Evolutionary conservation across 2,888 invertebrate species (phyloP).

Genomic region (Nomada lathburiana): DNA sequence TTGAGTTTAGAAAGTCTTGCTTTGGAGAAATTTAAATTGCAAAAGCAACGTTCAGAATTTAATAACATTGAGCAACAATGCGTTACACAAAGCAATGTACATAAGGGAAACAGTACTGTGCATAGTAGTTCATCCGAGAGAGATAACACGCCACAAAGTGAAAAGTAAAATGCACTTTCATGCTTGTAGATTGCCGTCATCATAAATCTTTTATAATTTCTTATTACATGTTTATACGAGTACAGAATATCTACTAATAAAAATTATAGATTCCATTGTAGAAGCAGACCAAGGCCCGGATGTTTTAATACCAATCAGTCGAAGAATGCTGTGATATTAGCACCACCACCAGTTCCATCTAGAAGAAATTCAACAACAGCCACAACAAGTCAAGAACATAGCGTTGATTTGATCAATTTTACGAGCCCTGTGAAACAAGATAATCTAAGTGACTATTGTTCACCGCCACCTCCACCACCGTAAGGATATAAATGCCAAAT

Average conservation of each 20-base stretch:
- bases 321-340: slow-evolving; percentile 84
- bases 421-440: slow-evolving; percentile 83
- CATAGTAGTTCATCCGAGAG: slow-evolving; percentile 66
- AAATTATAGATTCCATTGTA: slow-evolving; percentile 84
- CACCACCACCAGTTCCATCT: slow-evolving; percentile 84
- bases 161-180: slow-evolving; percentile 72
- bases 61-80: slow-evolving; percentile 67
- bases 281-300: slow-evolving; percentile 87
- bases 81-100: slow-evolving; percentile 58
- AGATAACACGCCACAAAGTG: slow-evolving; percentile 72
- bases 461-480: slow-evolving; percentile 78
- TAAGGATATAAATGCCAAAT: slow-evolving; percentile 64
- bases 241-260: not conserved
- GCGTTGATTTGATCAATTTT: slow-evolving; percentile 82
- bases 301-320: slow-evolving; percentile 84
- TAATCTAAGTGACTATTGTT: slow-evolving; percentile 78
- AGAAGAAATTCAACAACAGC: slow-evolving; percentile 82
- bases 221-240: not conserved
- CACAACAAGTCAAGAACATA: slow-evolving; percentile 70
- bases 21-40: slow-evolving; percentile 91
- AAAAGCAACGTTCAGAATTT: slow-evolving; percentile 85
- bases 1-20: slow-evolving; percentile 94
- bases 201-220: not conserved
- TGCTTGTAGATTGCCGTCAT: not conserved
- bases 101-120: slow-evolving; percentile 61